A percentile compares a stretch with the other conserved stretches of the same genome.
Conservation (phyloP, 2,888 invertebrate genomes). For the Liodrosophila aerea region DNA sequence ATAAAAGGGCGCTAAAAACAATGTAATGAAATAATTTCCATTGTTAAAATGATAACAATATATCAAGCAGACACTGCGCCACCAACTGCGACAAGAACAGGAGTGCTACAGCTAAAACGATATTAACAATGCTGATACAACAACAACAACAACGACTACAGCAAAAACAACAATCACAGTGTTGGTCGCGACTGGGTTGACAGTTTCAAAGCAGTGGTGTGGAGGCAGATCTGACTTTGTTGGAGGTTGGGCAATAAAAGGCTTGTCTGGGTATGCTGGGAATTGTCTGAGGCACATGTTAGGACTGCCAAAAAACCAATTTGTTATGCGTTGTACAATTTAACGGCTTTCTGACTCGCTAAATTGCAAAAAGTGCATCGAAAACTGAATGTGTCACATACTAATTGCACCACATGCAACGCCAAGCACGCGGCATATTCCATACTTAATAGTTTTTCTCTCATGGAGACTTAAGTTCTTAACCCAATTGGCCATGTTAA, state of each 20-base stretch:
- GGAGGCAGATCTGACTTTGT: too few species aligned
- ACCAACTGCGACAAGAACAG: constrained; percentile 39
- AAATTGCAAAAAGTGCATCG: constrained; percentile 48
- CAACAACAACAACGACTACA: constrained; percentile 32
- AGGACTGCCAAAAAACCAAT: constrained; percentile 60
- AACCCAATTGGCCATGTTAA: constrained; percentile 76
- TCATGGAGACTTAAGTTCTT: constrained; percentile 28
- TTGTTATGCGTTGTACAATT: constrained; percentile 72
- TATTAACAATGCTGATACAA: constrained; percentile 57
- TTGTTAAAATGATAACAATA: constrained; percentile 81
- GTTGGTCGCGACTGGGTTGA: constrained; percentile 63
- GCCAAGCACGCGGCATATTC: constrained; percentile 61
- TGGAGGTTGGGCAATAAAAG: constrained; percentile 6
- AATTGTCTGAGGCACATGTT: constrained; percentile 58
- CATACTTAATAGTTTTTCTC: too few species aligned
- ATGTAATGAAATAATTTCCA: constrained; percentile 81
- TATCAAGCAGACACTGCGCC: constrained; percentile 79
- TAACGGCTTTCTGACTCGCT: constrained; percentile 71
- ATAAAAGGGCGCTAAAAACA: constrained; percentile 68
- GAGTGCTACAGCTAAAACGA: constrained; percentile 43
- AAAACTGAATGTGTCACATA: constrained; percentile 13
- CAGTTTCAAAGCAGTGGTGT: constrained; percentile 31
- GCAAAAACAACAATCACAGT: constrained; percentile 14
- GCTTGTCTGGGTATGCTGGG: constrained; percentile 50
- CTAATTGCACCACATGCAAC: constrained; percentile 59